Percentiles rank a stretch among this genome's conserved stretches.
Evolutionary conservation across 2,888 invertebrate species (phyloP).

Genomic region (Loripinus fragilis): DNA sequence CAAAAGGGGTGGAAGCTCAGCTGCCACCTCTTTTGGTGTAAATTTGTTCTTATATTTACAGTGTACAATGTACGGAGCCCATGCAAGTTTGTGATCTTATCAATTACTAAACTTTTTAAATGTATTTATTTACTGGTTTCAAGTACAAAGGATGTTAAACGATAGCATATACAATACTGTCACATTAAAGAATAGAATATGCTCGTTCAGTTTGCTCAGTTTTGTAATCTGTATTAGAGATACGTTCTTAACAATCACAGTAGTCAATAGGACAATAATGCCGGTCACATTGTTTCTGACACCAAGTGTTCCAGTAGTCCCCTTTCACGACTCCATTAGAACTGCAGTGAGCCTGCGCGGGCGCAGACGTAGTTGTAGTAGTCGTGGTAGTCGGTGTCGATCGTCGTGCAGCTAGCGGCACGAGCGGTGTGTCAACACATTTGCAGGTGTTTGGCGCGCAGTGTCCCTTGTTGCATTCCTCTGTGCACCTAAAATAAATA

Average conservation of each 20-base stretch:
- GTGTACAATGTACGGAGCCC: no score
- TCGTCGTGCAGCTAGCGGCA: slow-evolving; percentile 12
- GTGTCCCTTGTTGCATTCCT: slow-evolving; percentile 38
- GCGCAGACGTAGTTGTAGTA: slow-evolving; percentile 19
- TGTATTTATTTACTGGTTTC: no score
- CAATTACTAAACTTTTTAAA: no score
- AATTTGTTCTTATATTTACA: no score
- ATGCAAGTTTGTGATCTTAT: no score
- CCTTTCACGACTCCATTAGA: slow-evolving; percentile 42
- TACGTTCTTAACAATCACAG: slow-evolving; percentile 33
- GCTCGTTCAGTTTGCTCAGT: no score
- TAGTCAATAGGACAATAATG: slow-evolving; percentile 42
- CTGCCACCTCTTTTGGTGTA: no score
- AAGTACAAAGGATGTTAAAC: no score
- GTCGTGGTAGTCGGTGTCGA: slow-evolving; percentile 17
- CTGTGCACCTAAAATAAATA: slow-evolving; percentile 44
- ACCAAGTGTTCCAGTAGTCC: slow-evolving; percentile 53
- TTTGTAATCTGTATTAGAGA: no score
- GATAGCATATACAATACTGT: no score
- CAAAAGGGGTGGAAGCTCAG: no score
- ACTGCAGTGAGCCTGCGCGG: slow-evolving; percentile 14
- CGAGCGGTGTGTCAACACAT: slow-evolving; percentile 30
- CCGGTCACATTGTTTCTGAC: slow-evolving; percentile 43
- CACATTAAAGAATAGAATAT: no score
- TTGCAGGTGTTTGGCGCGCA: slow-evolving; percentile 45